Evolutionary conservation across 2,797 vertebrate genomes (phyloP).

Genomic region (Vespertilio murinus): DNA sequence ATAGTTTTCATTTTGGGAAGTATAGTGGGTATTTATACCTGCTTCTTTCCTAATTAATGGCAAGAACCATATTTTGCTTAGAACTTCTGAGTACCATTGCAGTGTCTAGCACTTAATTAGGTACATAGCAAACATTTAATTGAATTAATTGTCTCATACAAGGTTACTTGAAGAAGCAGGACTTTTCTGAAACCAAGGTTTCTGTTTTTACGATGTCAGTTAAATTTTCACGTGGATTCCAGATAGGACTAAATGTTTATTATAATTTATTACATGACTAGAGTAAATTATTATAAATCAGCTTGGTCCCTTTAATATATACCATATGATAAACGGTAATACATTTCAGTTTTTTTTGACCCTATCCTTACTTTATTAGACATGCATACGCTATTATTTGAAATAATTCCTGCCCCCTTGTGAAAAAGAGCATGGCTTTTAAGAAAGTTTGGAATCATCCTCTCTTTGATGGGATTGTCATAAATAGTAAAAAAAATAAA

Average conservation of each 20-base stretch:
- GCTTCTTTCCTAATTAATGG: not conserved
- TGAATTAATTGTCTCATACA: constrained; percentile 24
- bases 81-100: not conserved
- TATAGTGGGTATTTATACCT: not conserved
- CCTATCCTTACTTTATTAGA: not conserved
- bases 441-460: not conserved
- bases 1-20: not conserved
- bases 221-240: not conserved
- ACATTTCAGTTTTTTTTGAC: not conserved
- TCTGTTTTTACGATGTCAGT: constrained; percentile 46
- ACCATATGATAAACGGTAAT: not conserved
- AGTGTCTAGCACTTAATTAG: not conserved
- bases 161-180: not conserved
- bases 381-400: not conserved
- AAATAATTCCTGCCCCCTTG: not conserved
- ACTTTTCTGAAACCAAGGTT: constrained; percentile 32
- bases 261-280: constrained; percentile 28
- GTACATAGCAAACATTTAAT: not conserved
- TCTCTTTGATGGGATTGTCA: not conserved
- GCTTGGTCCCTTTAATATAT: not conserved
- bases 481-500: not conserved
- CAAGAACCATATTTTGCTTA: not conserved
- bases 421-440: not conserved
- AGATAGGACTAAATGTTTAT: not conserved
- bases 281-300: constrained; percentile 17